Percentiles rank a stretch among this genome's conserved stretches.
Evolutionary conservation across 2,797 vertebrate genomes (phyloP).

Genomic region (Acanthopagrus latus): DNA sequence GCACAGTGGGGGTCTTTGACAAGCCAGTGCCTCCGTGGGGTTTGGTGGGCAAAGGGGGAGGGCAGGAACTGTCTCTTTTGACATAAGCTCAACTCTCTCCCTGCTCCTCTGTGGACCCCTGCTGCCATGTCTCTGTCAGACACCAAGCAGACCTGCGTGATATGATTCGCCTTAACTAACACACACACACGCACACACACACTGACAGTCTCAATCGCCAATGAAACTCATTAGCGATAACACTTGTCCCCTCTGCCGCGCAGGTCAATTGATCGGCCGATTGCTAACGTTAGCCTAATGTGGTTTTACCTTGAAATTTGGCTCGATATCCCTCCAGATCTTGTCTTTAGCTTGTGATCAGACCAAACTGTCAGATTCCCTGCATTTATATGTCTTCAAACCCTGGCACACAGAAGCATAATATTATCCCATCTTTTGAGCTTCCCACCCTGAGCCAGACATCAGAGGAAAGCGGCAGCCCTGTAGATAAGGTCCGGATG

Average conservation of each 20-base stretch:
- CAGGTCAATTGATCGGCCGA: slow-evolving; percentile 4
- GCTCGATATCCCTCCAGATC: too few species aligned
- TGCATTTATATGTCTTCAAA: too few species aligned
- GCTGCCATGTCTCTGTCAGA: slow-evolving; percentile 67
- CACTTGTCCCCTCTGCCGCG: background rate
- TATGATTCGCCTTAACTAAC: slow-evolving; percentile 22
- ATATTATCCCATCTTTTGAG: too few species aligned
- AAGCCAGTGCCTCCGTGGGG: slow-evolving; percentile 58
- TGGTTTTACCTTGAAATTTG: too few species aligned
- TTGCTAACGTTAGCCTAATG: too few species aligned
- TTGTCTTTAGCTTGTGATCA: too few species aligned
- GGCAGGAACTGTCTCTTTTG: slow-evolving; percentile 61
- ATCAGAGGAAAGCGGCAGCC: too few species aligned
- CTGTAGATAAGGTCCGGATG: too few species aligned
- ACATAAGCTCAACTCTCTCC: slow-evolving; percentile 58
- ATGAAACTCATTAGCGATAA: slow-evolving; percentile 21
- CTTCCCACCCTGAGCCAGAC: too few species aligned
- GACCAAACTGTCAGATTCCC: too few species aligned
- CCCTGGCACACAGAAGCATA: too few species aligned
- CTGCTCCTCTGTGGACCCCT: slow-evolving; percentile 66
- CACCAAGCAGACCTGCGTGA: slow-evolving; percentile 62
- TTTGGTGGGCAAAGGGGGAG: slow-evolving; percentile 51
- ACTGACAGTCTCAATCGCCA: slow-evolving; percentile 12
- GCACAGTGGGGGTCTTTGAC: slow-evolving; percentile 73
- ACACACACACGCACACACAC: slow-evolving; percentile 5